phyloP scores from a whole-genome alignment of 2,888 invertebrate genomes.

The Micoletzkya japonica region DNA sequence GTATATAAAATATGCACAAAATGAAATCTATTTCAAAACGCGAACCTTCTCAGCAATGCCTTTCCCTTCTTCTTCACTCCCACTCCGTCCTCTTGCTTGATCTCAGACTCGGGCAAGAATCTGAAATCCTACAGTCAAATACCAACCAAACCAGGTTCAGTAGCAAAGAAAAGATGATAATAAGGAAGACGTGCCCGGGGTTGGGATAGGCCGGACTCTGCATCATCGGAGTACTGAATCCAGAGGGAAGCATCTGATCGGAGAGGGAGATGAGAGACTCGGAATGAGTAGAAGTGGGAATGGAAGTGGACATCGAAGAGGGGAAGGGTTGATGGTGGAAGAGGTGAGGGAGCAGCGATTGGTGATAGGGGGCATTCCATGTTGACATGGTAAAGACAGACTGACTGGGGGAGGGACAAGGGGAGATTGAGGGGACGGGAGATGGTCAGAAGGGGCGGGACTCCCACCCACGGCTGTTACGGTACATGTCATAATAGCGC shows the following conservation, averaged over 20 bases:
- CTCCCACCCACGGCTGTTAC: too few relatives aligned
- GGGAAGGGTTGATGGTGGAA: too few relatives aligned
- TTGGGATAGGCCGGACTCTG: constrained; percentile 20
- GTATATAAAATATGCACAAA: background rate
- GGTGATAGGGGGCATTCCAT: too few relatives aligned
- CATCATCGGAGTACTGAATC: constrained; percentile 17
- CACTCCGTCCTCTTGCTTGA: constrained; percentile 5
- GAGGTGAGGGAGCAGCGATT: too few relatives aligned
- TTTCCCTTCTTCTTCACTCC: constrained; percentile 14
- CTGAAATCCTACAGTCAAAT: background rate
- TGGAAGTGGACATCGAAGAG: too few relatives aligned
- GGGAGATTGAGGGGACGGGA: too few relatives aligned
- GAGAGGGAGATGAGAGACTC: too few relatives aligned
- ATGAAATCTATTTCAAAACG: background rate
- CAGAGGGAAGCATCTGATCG: constrained; percentile 15
- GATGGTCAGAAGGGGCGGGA: too few relatives aligned
- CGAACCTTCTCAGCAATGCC: constrained; percentile 10
- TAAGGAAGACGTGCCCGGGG: background rate
- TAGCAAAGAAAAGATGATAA: background rate
- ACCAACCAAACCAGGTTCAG: background rate
- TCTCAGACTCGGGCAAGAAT: background rate
- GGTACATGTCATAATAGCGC: too few relatives aligned
- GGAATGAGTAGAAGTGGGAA: too few relatives aligned
- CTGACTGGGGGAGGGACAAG: too few relatives aligned
- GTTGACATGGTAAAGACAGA: too few relatives aligned